phyloP scores from a whole-genome alignment of 2,888 invertebrate genomes.

The Euzetes globulus region DNA sequence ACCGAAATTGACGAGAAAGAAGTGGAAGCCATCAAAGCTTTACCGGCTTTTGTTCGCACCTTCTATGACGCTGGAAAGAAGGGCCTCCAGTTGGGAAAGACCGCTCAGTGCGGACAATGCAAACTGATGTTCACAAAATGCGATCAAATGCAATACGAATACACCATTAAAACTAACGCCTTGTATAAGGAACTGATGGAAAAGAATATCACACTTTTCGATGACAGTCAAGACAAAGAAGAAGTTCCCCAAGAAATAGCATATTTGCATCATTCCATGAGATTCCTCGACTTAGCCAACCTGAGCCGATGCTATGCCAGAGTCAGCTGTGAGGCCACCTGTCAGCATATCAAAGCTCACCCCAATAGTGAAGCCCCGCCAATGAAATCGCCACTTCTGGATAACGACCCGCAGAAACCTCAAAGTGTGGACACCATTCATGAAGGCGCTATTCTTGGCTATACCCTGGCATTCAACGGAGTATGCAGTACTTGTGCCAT shows the following conservation, averaged over 20 bases:
- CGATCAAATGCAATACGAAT: slow-evolving; percentile 27
- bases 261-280: slow-evolving; percentile 34
- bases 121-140: neutral
- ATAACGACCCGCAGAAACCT: slow-evolving; percentile 19
- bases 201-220: slow-evolving; percentile 26
- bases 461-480: slow-evolving; percentile 18
- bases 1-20: neutral
- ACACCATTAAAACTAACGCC: slow-evolving; percentile 30
- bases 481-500: slow-evolving; percentile 17
- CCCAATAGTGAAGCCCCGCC: slow-evolving; percentile 32
- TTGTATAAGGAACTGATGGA: slow-evolving; percentile 27
- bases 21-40: neutral
- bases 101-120: slow-evolving; percentile 5
- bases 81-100: slow-evolving; percentile 28
- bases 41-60: slow-evolving; percentile 18
- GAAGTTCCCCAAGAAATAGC: slow-evolving; percentile 14
- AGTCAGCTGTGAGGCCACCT: slow-evolving; percentile 33
- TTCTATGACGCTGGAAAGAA: slow-evolving; percentile 19
- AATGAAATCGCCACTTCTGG: slow-evolving; percentile 16
- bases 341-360: neutral
- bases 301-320: slow-evolving; percentile 30
- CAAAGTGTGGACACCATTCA: slow-evolving; percentile 31
- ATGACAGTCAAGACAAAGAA: neutral
- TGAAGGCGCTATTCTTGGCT: slow-evolving; percentile 31
- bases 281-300: slow-evolving; percentile 32